These are phyloP conservation scores for Rosalia funebris DNA, from an alignment of 2,888 invertebrate genomes.

Conservation along the genomic window DNA sequence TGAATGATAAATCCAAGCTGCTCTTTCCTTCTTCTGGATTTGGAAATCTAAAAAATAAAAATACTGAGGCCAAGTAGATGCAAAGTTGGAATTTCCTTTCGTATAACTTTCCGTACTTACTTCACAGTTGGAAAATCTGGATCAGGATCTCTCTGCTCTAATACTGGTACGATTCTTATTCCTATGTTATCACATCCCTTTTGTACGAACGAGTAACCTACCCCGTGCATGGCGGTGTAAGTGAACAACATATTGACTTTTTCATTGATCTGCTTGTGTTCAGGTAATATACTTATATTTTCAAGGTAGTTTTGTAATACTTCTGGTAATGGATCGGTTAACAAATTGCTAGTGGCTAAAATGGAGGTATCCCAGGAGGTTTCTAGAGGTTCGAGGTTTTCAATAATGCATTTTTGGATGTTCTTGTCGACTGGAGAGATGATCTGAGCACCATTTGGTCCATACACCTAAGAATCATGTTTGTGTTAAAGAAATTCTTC, in stretches of 20 bases:
- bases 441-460: conserved; percentile 95
- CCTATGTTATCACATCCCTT: conserved; percentile 79
- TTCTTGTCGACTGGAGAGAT: conserved; percentile 89
- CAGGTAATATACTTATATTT: conserved; percentile 69
- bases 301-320: conserved; percentile 76
- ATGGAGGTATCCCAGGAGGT: conserved; percentile 80
- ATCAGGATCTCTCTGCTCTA: conserved; percentile 86
- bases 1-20: conserved; percentile 72
- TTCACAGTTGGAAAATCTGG: conserved; percentile 97
- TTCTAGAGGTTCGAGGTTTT: conserved; percentile 79
- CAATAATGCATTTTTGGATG: conserved; percentile 81
- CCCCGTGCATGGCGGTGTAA: conserved; percentile 98
- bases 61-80: too few species aligned
- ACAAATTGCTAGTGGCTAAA: conserved; percentile 66
- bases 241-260: conserved; percentile 72
- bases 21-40: conserved; percentile 95
- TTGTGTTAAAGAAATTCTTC: background rate
- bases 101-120: conserved; percentile 53
- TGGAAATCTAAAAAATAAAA: conserved; percentile 81
- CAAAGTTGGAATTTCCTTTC: too few species aligned
- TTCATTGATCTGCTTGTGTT: conserved; percentile 68
- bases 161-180: conserved; percentile 76
- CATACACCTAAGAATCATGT: conserved; percentile 75
- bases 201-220: conserved; percentile 83
- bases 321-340: conserved; percentile 76